A percentile compares a stretch with the other conserved stretches of the same genome.
phyloP scores from a whole-genome alignment of 2,113 vertebrate genomes.

The Hippotragus niger region DNA sequence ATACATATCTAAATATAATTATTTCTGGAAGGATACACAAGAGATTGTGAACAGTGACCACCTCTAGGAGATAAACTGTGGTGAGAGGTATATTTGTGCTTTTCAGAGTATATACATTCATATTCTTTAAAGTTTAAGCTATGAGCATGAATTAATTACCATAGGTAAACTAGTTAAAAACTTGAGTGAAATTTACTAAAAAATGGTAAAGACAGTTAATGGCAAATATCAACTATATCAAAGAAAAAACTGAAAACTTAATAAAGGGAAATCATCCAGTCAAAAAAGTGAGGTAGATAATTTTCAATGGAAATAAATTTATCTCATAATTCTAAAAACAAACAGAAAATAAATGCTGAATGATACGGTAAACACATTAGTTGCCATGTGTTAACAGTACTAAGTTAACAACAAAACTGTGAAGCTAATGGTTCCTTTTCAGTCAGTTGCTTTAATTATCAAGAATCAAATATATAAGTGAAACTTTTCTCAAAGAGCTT shows the following conservation, averaged over 20 bases:
- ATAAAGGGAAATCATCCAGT: not conserved
- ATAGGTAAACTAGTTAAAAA: slow-evolving; percentile 21
- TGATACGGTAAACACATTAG: not conserved
- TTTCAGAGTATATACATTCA: not conserved
- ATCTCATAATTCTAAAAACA: slow-evolving; percentile 39
- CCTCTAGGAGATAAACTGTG: not conserved
- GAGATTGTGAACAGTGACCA: not conserved
- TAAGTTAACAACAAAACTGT: slow-evolving; percentile 38
- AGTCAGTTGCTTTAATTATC: slow-evolving; percentile 53
- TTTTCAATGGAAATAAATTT: slow-evolving; percentile 47
- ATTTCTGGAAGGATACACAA: not conserved
- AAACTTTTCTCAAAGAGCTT: slow-evolving; percentile 54
- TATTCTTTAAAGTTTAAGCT: not conserved
- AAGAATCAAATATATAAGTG: slow-evolving; percentile 41
- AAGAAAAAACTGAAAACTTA: slow-evolving; percentile 8
- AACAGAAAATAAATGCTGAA: slow-evolving; percentile 48
- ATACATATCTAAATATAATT: not conserved
- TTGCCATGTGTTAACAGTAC: slow-evolving; percentile 8
- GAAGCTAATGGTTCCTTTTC: slow-evolving; percentile 41
- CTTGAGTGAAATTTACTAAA: not conserved
- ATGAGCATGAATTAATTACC: not conserved
- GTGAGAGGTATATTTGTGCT: not conserved
- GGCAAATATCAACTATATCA: slow-evolving; percentile 24
- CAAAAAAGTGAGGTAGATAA: slow-evolving; percentile 4
- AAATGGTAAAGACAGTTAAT: not conserved